Percentiles rank a stretch among this genome's conserved stretches.
Evolutionary conservation across 2,888 invertebrate genomes (phyloP).

Genomic region (Leucophora obtusa): DNA sequence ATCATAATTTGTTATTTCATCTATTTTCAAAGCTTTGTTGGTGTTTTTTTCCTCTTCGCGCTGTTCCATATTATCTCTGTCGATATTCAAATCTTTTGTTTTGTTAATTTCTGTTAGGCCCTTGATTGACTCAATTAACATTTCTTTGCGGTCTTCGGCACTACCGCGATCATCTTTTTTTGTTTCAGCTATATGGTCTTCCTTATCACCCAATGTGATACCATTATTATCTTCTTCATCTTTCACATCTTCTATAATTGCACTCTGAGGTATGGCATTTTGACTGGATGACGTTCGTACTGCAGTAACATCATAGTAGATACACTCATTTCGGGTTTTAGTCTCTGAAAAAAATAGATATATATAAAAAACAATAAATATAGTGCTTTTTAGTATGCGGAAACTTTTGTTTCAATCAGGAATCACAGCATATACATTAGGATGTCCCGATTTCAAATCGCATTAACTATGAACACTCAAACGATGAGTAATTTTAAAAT

Average conservation of each 20-base stretch:
- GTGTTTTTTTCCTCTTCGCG: conserved; percentile 29
- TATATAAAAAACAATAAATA: too few species aligned
- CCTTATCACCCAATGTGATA: not conserved
- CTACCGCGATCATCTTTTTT: not conserved
- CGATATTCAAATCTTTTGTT: not conserved
- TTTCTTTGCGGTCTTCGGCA: conserved; percentile 5
- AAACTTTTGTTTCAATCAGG: too few species aligned
- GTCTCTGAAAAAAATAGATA: conserved; percentile 28
- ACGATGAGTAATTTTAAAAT: too few species aligned
- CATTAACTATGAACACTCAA: too few species aligned
- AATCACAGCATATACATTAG: too few species aligned
- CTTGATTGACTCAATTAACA: not conserved
- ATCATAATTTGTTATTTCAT: conserved; percentile 35
- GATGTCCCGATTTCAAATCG: too few species aligned
- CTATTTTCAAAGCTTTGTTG: conserved; percentile 27
- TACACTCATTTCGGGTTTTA: conserved; percentile 28
- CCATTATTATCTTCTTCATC: conserved; percentile 17
- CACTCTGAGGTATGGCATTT: conserved; percentile 27
- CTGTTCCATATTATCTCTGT: not conserved
- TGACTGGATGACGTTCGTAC: conserved; percentile 39
- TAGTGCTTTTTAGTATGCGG: too few species aligned
- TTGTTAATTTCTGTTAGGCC: not conserved
- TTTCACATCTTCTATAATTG: not conserved
- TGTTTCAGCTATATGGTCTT: not conserved
- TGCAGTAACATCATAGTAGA: conserved; percentile 26